Evolutionary conservation across 2,888 invertebrate genomes (phyloP), one percentile per base, ranked within the genome.

Genomic region (Neoscelio sp.): DNA sequence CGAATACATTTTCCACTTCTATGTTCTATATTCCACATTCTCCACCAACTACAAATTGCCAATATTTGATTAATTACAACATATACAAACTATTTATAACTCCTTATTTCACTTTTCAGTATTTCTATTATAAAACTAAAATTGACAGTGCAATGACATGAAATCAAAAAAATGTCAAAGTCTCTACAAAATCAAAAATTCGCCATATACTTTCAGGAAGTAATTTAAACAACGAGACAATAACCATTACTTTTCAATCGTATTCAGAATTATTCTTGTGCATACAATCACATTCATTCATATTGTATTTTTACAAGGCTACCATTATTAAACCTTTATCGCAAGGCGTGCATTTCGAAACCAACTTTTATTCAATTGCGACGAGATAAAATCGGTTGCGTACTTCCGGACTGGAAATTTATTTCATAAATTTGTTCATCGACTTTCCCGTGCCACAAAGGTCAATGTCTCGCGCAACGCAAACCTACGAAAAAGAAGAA

Each of bases 291-390:
- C 26, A 58, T 60, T 42, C 10, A 17, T 35, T 5, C 12, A 35
- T 35, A 65, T 74, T 48, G 56, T 64, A 64, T 54, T 23, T 64
- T 44, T 52, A 40, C 20, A 62, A 64, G 15, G 54, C 54, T 48
- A 56, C 28, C 38, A 17, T 48, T 73, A 64, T 73, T 54, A 64
- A 73, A 56, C 48, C 48, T 40, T 56, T 64, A 64, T 64, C 64
- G 48, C 54, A 26, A 12, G 13, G 30, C 33, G 7, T 13, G 50
- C 70, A 26, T 64, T 65, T 58, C 65, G 23, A 58, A 74, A 74
- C 58, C 56, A 65, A 65, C 44, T 46, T 52, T 10, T 58, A 35
- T 67, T 67, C 65, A 74, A 44, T 58, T 58, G 50, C 48, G 35
- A 30, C 13, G 3, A 33, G 74, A 74, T 74, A 74, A 48, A 18